Evolutionary conservation across 2,797 vertebrate genomes (phyloP).

Genomic region (Hemitrygon akajei): DNA sequence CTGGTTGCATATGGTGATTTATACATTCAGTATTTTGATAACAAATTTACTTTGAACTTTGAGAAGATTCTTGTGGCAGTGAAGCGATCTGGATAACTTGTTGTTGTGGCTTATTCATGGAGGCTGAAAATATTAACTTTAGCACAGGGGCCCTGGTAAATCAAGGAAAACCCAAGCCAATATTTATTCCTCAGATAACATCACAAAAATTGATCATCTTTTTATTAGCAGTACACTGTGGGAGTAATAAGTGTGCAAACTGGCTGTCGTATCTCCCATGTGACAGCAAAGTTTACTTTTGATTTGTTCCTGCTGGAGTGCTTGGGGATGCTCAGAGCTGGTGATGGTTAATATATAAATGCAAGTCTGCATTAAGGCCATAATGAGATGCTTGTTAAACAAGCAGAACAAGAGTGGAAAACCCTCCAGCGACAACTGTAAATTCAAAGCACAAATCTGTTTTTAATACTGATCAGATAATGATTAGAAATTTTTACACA

Average conservation of each 20-base stretch:
- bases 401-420: neutral
- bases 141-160: neutral
- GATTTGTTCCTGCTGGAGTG: no score
- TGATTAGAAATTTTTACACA: neutral
- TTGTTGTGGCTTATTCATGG: neutral
- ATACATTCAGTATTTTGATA: no score
- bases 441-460: neutral
- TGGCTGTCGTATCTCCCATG: no score
- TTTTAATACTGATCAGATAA: neutral
- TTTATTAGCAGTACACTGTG: no score
- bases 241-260: no score
- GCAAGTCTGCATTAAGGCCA: neutral
- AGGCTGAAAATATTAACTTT: neutral
- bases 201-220: no score
- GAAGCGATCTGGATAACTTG: neutral
- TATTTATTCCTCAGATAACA: no score
- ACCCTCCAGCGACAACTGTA: neutral
- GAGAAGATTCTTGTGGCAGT: neutral
- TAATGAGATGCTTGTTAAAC: neutral
- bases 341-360: no score
- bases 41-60: no score
- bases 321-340: no score
- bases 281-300: no score
- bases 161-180: neutral
- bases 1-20: no score